Evolutionary conservation across 2,888 invertebrate species (phyloP).

Genomic region (Platycheirus rosarum): DNA sequence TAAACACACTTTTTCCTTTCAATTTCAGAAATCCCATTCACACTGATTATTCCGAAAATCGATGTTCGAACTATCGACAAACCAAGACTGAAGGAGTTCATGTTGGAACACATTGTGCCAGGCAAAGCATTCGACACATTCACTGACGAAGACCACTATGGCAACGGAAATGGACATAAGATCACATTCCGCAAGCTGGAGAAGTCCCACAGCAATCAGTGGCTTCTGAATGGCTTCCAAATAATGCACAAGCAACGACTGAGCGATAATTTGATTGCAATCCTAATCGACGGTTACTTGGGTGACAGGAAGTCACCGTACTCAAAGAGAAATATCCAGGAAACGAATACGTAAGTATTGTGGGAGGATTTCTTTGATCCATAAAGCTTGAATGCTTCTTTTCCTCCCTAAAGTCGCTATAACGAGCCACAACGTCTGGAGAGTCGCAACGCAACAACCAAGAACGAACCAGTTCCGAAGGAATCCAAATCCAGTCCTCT

Average conservation of each 20-base stretch:
- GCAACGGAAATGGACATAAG: constrained; percentile 83
- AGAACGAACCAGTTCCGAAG: constrained; percentile 81
- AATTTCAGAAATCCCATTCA: constrained; percentile 84
- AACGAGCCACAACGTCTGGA: constrained; percentile 82
- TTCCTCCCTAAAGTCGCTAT: constrained; percentile 77
- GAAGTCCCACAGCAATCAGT: constrained; percentile 80
- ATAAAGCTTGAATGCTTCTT: no score
- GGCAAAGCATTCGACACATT: constrained; percentile 84
- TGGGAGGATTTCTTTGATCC: background rate
- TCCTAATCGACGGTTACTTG: constrained; percentile 82
- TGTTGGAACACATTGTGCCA: constrained; percentile 85
- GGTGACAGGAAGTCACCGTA: constrained; percentile 82
- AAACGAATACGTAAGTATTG: constrained; percentile 81
- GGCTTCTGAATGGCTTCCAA: constrained; percentile 82
- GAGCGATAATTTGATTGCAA: constrained; percentile 81
- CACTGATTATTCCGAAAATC: constrained; percentile 85
- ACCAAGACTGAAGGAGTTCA: constrained; percentile 84
- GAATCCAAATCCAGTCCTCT: constrained; percentile 81
- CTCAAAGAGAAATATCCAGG: constrained; percentile 83
- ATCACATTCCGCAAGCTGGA: constrained; percentile 82
- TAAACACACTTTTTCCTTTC: constrained; percentile 10
- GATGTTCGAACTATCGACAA: constrained; percentile 83
- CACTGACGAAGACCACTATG: constrained; percentile 82
- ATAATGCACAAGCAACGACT: constrained; percentile 81
- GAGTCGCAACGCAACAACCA: constrained; percentile 81